Percentiles rank a stretch among this genome's conserved stretches.
These are phyloP conservation scores for Perccottus glenii DNA, from an alignment of 2,113 vertebrate species.

Conservation along the genomic window DNA sequence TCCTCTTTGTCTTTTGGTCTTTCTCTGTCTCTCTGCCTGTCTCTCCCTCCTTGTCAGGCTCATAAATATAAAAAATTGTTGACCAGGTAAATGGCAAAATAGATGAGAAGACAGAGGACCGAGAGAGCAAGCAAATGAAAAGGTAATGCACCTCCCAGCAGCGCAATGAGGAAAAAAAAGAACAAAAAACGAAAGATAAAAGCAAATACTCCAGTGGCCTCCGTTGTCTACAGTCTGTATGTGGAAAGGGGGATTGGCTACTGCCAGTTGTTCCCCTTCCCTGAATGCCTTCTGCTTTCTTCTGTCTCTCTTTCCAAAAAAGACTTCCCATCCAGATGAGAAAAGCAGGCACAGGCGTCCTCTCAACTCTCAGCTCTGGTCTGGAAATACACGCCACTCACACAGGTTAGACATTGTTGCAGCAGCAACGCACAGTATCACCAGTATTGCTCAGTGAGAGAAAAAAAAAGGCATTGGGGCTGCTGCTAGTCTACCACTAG, in stretches of 20 bases:
- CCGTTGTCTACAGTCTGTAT: slow-evolving; percentile 73
- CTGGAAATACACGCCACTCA: slow-evolving; percentile 59
- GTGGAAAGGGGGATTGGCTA: slow-evolving; percentile 73
- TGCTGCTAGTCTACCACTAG: slow-evolving; percentile 70
- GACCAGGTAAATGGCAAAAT: slow-evolving; percentile 82
- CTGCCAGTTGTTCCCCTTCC: slow-evolving; percentile 76
- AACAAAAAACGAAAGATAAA: slow-evolving; percentile 83
- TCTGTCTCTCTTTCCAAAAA: slow-evolving; percentile 72
- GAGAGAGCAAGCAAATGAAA: slow-evolving; percentile 78
- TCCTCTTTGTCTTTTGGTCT: slow-evolving; percentile 61
- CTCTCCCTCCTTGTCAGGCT: slow-evolving; percentile 68
- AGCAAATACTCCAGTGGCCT: slow-evolving; percentile 80
- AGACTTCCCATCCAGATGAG: slow-evolving; percentile 80
- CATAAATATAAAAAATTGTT: slow-evolving; percentile 81
- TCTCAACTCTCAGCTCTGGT: slow-evolving; percentile 59
- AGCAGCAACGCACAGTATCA: slow-evolving; percentile 56
- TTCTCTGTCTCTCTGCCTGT: slow-evolving; percentile 55
- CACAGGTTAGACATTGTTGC: slow-evolving; percentile 79
- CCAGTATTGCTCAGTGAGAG: slow-evolving; percentile 57
- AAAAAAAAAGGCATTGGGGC: slow-evolving; percentile 63
- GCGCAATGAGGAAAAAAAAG: slow-evolving; percentile 82
- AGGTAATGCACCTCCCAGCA: slow-evolving; percentile 80
- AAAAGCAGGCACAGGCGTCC: slow-evolving; percentile 64
- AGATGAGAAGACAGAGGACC: slow-evolving; percentile 80
- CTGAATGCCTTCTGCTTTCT: slow-evolving; percentile 72